Percentiles rank a stretch among this genome's conserved stretches.
Evolutionary conservation across 2,888 invertebrate species (phyloP).

Genomic region (Lumbricus terrestris): DNA sequence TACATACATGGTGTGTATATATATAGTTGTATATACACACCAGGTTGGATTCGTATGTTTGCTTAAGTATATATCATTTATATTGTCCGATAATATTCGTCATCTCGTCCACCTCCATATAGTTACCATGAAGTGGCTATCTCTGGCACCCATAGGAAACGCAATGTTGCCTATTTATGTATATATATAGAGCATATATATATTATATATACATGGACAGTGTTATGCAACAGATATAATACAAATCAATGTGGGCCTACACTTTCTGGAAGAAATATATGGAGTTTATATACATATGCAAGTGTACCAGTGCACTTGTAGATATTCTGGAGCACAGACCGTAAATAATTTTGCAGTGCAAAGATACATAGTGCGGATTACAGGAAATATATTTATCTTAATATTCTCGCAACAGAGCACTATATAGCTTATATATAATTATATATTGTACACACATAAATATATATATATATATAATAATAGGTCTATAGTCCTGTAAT

Average conservation of each 20-base stretch:
- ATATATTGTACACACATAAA: not conserved
- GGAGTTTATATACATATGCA: too few relatives aligned
- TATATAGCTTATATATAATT: too few relatives aligned
- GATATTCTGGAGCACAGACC: too few relatives aligned
- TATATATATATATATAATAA: not conserved
- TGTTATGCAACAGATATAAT: not conserved
- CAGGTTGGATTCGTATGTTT: not conserved
- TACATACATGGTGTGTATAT: not conserved
- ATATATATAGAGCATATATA: not conserved
- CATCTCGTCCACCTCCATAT: not conserved
- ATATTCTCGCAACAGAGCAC: too few relatives aligned
- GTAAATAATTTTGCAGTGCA: too few relatives aligned
- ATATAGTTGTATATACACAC: not conserved
- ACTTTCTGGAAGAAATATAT: not conserved
- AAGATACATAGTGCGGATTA: too few relatives aligned
- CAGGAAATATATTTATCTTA: too few relatives aligned
- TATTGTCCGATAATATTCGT: constrained; percentile 3
- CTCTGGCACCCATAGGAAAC: not conserved
- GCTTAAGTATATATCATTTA: not conserved
- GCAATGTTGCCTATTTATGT: not conserved
- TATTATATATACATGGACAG: not conserved
- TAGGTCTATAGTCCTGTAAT: not conserved
- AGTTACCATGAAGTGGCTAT: not conserved
- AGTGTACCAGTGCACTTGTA: too few relatives aligned
- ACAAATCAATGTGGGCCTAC: not conserved